Base-by-base conservation (phyloP, 2,888 invertebrate genomes). In the Tachina lurida region DNA sequence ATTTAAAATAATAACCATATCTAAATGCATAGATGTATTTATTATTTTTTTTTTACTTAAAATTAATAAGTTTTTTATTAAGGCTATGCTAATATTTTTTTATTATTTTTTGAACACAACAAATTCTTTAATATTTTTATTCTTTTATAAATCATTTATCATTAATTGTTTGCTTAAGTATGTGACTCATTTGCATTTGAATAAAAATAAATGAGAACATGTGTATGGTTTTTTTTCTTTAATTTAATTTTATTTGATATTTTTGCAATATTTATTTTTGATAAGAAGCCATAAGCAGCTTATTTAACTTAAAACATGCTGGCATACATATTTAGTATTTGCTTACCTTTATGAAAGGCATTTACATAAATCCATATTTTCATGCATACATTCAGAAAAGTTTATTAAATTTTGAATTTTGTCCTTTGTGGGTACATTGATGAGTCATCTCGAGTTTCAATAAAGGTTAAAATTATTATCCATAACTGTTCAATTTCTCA, bases 111-210 rank as follows among this genome's bases (percentile, higher is more conserved):
- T 56, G 15, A 56, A n/a, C 15, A 67, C 47, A 41, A 62, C 12
- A 60, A 49, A 19, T 54, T 43, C 17, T 49, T 60, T 31, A 65
- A 31, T 39, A 22, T 58, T 67, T n/a, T 47, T 31, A 31, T 60
- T 56, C 78, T 82, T 73, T 67, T 49, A 84, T 77, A 77, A 85
- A 82, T 68, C 77, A 82, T 82, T 82, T 68, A 82, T 82, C 82
- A 78, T 78, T 62, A 68, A 68, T 73, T 84, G 43, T 78, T 67
- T 73, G 22, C 39, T 74, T 17, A n/a, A n/a, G n/a, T n/a, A 9
- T 43, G 62, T 86, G 84, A 86, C 17, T 86, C 80, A 84, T 84
- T 86, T 84, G 49, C 71, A 84, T 84, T 68, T 43, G 17, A 45
- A 60, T 58, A 43, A 41, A 76, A 75, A 67, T 31, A 19, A 52